Conservation (phyloP, 2,888 invertebrate genomes). For the Phytoseiulus persimilis region DNA sequence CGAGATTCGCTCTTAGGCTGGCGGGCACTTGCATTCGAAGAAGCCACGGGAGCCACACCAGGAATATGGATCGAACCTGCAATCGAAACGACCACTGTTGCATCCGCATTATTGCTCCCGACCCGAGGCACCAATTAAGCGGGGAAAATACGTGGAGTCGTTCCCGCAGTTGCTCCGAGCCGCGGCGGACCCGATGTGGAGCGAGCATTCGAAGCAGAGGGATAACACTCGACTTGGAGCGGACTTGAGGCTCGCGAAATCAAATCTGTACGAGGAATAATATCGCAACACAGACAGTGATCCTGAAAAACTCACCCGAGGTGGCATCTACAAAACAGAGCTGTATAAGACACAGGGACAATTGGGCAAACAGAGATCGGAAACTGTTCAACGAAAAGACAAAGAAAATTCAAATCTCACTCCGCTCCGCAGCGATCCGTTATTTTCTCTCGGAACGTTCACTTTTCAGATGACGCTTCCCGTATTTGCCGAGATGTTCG, state of each 20-base stretch:
- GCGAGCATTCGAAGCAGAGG: too few relatives aligned
- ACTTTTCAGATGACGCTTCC: too few relatives aligned
- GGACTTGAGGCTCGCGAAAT: too few relatives aligned
- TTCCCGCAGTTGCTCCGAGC: neutral
- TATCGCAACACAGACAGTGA: neutral
- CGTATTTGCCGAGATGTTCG: too few relatives aligned
- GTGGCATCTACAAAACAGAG: slow-evolving; percentile 24
- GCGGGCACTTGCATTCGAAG: slow-evolving; percentile 93
- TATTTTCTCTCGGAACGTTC: too few relatives aligned
- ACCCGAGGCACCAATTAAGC: neutral
- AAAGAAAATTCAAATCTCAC: too few relatives aligned
- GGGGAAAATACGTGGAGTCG: neutral
- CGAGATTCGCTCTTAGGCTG: slow-evolving; percentile 61
- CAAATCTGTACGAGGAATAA: neutral
- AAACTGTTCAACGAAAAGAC: too few relatives aligned
- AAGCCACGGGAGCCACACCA: slow-evolving; percentile 94
- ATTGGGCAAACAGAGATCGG: too few relatives aligned
- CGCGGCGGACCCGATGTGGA: too few relatives aligned
- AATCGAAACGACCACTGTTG: slow-evolving; percentile 41
- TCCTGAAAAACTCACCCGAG: slow-evolving; percentile 54
- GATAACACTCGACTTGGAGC: too few relatives aligned
- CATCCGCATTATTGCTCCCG: neutral
- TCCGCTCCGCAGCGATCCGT: too few relatives aligned
- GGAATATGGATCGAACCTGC: slow-evolving; percentile 85
- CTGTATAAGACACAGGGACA: neutral